Percentiles rank a stretch among this genome's conserved stretches.
Conservation (phyloP, 2,113 vertebrate species). For the Beaufortia kweichowensis region DNA sequence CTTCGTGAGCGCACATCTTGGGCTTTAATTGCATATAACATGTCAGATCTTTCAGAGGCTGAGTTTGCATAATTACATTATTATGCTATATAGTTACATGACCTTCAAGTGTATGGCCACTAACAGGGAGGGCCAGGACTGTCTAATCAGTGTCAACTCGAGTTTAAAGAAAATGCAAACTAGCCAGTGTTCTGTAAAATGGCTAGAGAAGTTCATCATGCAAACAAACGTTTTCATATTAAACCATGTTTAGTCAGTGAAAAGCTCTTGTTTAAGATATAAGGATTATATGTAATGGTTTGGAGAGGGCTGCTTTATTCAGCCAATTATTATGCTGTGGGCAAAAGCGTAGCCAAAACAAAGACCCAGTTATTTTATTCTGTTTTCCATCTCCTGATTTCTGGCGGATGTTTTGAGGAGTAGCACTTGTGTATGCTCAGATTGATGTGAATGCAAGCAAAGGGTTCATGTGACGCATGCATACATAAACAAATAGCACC, state of each 20-base stretch:
- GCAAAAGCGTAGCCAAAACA: background rate
- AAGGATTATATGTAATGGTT: background rate
- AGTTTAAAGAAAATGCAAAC: constrained; percentile 59
- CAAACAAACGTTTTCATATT: constrained; percentile 43
- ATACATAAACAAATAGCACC: constrained; percentile 76
- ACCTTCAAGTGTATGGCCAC: constrained; percentile 60
- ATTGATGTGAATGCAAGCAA: constrained; percentile 21
- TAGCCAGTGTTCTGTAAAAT: constrained; percentile 47
- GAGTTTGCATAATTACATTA: constrained; percentile 72
- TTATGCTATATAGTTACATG: constrained; percentile 67
- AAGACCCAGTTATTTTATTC: background rate
- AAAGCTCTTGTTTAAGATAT: background rate
- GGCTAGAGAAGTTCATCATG: constrained; percentile 45
- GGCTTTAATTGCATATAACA: constrained; percentile 66
- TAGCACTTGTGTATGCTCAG: constrained; percentile 9
- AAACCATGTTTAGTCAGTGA: constrained; percentile 39
- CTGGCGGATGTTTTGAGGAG: constrained; percentile 53
- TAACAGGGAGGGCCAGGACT: constrained; percentile 53
- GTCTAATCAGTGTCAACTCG: constrained; percentile 66
- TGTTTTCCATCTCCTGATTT: constrained; percentile 47
- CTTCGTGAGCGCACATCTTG: constrained; percentile 58
- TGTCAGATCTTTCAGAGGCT: constrained; percentile 59
- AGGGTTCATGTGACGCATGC: constrained; percentile 67
- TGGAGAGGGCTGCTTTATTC: background rate
- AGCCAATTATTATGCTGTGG: background rate